A percentile compares a stretch with the other conserved stretches of the same genome.
These are phyloP conservation scores for Cryptus viduatorius DNA, from an alignment of 2,888 invertebrate species.

Conservation along the genomic window DNA sequence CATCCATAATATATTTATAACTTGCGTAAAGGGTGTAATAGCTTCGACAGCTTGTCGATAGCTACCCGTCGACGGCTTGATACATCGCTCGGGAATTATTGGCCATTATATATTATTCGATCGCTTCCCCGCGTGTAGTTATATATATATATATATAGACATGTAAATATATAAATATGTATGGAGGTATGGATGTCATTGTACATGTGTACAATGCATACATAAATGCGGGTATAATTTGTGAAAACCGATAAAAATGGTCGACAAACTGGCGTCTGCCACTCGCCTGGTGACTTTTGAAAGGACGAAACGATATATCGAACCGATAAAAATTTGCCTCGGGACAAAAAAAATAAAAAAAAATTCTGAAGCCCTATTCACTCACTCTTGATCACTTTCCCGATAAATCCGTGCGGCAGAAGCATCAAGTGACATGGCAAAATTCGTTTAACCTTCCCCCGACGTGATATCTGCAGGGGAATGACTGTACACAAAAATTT, in stretches of 20 bases:
- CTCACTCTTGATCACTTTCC: neutral
- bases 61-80: slow-evolving; percentile 72
- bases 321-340: neutral
- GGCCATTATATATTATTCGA: slow-evolving; percentile 73
- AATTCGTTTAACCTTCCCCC: neutral
- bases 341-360: neutral
- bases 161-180: neutral
- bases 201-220: slow-evolving; percentile 9
- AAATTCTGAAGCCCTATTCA: neutral
- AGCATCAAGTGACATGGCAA: neutral
- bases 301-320: neutral
- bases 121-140: slow-evolving; percentile 8
- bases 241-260: neutral
- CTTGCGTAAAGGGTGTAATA: slow-evolving; percentile 73
- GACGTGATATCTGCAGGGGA: neutral
- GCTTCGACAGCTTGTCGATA: slow-evolving; percentile 76
- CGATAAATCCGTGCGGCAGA: neutral
- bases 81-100: slow-evolving; percentile 75
- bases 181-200: neutral
- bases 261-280: neutral
- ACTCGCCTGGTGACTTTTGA: neutral
- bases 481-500: neutral
- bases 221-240: neutral
- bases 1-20: slow-evolving; percentile 76
- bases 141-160: slow-evolving; percentile 24